Percentiles rank a stretch among this genome's conserved stretches.
These are phyloP conservation scores for Scylla paramamosain DNA, from an alignment of 1,140 invertebrate genomes.

Conservation along the genomic window DNA sequence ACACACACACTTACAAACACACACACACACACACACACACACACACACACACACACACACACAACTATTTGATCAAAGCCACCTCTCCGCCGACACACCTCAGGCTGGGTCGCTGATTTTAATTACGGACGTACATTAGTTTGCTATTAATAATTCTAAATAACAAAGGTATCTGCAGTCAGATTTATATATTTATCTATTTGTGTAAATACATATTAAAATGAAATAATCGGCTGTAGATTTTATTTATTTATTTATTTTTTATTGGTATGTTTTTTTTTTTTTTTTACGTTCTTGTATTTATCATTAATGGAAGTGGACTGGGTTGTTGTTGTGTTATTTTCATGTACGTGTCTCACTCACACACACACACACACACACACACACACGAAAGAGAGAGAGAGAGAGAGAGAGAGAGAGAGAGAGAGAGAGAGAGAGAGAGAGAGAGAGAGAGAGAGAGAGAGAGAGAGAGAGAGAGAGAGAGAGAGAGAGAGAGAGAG, in stretches of 20 bases:
- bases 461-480: too few relatives aligned
- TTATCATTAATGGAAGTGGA: too few relatives aligned
- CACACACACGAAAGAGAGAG: too few relatives aligned
- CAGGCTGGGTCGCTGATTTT: background rate
- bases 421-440: too few relatives aligned
- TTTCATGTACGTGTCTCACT: too few relatives aligned
- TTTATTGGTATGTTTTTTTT: background rate
- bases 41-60: slow-evolving; percentile 18
- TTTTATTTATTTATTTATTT: background rate
- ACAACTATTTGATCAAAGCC: slow-evolving; percentile 5
- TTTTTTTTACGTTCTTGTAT: background rate
- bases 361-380: too few relatives aligned
- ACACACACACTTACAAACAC: background rate
- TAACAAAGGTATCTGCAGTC: background rate
- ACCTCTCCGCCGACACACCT: background rate
- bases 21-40: background rate
- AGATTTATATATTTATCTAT: background rate
- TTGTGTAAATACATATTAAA: background rate
- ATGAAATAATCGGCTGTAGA: background rate
- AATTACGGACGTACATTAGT: background rate
- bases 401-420: too few relatives aligned
- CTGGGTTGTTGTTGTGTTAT: too few relatives aligned
- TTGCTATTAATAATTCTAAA: background rate
- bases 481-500: too few relatives aligned
- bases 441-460: too few relatives aligned